These are phyloP conservation scores for Cotesia chilonis DNA, from an alignment of 1,140 invertebrate genomes.

Conservation along the genomic window DNA sequence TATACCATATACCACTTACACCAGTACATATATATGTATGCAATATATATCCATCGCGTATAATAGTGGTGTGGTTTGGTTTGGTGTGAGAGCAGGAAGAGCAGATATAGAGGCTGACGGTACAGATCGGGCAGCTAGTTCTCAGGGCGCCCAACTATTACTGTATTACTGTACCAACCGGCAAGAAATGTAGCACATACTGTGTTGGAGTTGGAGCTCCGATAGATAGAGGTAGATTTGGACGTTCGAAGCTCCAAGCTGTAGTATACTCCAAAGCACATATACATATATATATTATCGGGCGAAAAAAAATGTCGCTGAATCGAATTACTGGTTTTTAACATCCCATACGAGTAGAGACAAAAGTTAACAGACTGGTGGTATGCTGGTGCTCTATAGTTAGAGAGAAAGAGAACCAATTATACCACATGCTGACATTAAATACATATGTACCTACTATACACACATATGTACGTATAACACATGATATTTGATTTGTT, in stretches of 20 bases:
- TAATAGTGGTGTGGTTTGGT: not conserved
- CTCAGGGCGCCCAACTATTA: constrained; percentile 1
- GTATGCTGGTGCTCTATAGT: not conserved
- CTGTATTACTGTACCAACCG: not conserved
- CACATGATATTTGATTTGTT: constrained; percentile 43
- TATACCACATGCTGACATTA: constrained; percentile 10
- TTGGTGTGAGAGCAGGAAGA: too few species aligned
- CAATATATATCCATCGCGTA: not conserved
- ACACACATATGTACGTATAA: not conserved
- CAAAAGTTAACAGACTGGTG: not conserved
- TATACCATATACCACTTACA: too few species aligned
- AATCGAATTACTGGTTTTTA: constrained; percentile 13
- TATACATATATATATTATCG: too few species aligned
- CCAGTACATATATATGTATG: too few species aligned
- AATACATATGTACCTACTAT: too few species aligned
- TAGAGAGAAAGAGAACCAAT: not conserved
- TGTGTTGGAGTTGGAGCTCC: not conserved
- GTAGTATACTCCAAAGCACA: too few species aligned
- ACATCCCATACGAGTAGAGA: not conserved
- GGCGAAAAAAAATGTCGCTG: not conserved
- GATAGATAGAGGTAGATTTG: too few species aligned
- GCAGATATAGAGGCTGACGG: not conserved
- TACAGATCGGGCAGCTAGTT: constrained; percentile 1
- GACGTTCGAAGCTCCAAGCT: not conserved
- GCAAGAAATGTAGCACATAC: constrained; percentile 9